Base-by-base conservation (phyloP, 2,888 invertebrate genomes). In the Heliconius charithonia region DNA sequence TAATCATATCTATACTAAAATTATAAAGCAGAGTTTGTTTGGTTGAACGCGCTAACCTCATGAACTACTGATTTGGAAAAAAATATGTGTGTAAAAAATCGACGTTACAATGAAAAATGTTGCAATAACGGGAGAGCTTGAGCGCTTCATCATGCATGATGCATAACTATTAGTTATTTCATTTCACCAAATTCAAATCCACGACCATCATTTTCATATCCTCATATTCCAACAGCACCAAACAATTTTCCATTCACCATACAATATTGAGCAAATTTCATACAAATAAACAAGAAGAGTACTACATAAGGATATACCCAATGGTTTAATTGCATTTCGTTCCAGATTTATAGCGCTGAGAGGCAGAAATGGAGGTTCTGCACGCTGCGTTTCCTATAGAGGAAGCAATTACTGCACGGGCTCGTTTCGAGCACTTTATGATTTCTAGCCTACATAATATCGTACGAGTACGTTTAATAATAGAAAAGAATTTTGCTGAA, bases 331-430 rank as follows among this genome's bases (percentile, higher is more conserved):
- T 83, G 82, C 82, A 82, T 83, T 81, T 82, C 79, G 70, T 72
- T 81, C 78, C 65, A 75, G 79, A 82, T 83, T 82, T 82, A 82
- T 82, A 81, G 81, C 81, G 84, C 85, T 84, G 86, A 89, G 89
- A 77, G 78, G 76, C 77, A 80, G 81, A 72, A 59, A 72, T 72
- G 32, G 59, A 79, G 80, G 80, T 89, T 90, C 89, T 89, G 90
- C 89, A 88, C 89, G 88, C 86, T 87, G 86, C 84, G 86, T 87
- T 80, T 90, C 87, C 88, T 86, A 86, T 88, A 86, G 87, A 89
- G 92, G 91, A 86, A 85, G 85, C 84, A 86, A 86, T 86, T 86
- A 86, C 83, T 82, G 82, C 80, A 83, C 81, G 81, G 82, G 82
- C 81, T 77, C 77, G 80, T 83, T 85, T 83, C 83, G 82, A 84